Base-by-base conservation (phyloP, 1,140 invertebrate species). In the Magallana angulata region DNA sequence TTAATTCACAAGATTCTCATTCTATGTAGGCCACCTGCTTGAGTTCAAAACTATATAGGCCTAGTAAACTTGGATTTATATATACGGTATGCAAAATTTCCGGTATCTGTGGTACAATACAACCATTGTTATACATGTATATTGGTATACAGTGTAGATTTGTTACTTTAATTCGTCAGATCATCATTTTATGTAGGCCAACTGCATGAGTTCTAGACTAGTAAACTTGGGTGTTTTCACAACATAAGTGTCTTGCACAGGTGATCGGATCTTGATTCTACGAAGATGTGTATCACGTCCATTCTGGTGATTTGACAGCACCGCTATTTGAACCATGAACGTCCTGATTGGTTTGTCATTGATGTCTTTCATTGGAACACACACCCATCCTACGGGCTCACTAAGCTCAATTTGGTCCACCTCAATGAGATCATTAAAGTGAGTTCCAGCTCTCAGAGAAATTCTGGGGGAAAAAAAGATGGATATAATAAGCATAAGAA, bases 341-440 rank as follows among this genome's bases (percentile, higher is more conserved):
- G 98, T 98, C 90, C 98, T 96, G 60, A 99, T 97, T 7, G 98
- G 97, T 91, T 97, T 96, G 57, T 98, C 97, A 91, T 97, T 96
- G 30, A 97, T 97, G 93, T 99, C 98, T 95, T 98, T 98, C 59
- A 95, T 87, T 56, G 94, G 97, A 90, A 99, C 98, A 89, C 97
- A 96, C 59, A 99, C 97, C 99, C 99, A 99, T 82, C 99, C 98
- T 93, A 96, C 97, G 16, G 99, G 99, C 95, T 99, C 99, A 91
- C 97, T 97, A 18, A 99, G 94, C 93, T 99, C 98, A 90, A 99
- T 97, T 7, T 98, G 97, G 96, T 99, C 98, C 62, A 99, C 96
- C 95, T 99, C 98, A 95, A 98, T 97, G n/a, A 99, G 95, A 95
- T 99, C 99, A 95, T 99, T 99, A 91, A 99, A 99, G 95, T 99